phyloP scores from a whole-genome alignment of 1,140 invertebrate species.

The Diabrotica undecimpunctata region DNA sequence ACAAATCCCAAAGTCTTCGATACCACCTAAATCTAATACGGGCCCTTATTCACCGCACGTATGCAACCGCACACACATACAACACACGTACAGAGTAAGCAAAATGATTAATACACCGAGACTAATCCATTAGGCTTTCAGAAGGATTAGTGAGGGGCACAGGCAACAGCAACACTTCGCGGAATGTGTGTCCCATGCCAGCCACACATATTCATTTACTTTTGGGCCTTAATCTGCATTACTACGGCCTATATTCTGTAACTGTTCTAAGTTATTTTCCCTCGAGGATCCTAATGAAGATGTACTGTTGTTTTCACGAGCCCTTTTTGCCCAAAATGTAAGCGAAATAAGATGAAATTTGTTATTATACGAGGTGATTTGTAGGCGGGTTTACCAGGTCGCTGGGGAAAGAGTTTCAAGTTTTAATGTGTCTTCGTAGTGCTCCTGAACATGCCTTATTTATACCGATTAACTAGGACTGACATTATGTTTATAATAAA shows the following conservation, averaged over 20 bases:
- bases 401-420: background rate
- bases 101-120: constrained; percentile 17
- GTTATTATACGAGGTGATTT: background rate
- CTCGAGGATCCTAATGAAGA: constrained; percentile 20
- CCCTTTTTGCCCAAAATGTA: constrained; percentile 7
- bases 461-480: background rate
- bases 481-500: background rate
- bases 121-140: constrained; percentile 23
- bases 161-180: constrained; percentile 3
- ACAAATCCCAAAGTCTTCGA: too few species aligned
- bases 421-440: background rate
- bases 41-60: too few species aligned
- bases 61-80: background rate
- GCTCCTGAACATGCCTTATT: background rate
- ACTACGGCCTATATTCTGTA: constrained; percentile 14
- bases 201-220: constrained; percentile 24
- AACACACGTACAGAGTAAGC: constrained; percentile 6
- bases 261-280: constrained; percentile 20
- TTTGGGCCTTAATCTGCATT: constrained; percentile 21
- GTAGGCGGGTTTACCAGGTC: background rate
- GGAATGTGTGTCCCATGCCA: constrained; percentile 20
- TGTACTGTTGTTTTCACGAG: constrained; percentile 17
- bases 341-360: background rate
- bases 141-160: constrained; percentile 17
- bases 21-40: too few species aligned